phyloP scores from a whole-genome alignment of 2,888 invertebrate genomes.

The Oligia fasciuncula region DNA sequence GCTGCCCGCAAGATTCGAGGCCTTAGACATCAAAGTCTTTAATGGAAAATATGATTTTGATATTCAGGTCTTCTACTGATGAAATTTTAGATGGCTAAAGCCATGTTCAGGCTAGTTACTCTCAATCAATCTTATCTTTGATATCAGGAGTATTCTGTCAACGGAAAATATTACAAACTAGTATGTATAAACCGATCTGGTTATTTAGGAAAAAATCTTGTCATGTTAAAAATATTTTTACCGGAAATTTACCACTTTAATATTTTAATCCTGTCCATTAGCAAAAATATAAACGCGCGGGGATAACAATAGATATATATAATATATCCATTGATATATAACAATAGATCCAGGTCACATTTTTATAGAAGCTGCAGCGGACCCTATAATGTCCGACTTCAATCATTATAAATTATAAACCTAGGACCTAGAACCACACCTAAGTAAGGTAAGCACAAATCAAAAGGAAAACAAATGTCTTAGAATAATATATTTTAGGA shows the following conservation, averaged over 20 bases:
- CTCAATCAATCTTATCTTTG: no score
- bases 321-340: not conserved
- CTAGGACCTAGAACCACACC: not conserved
- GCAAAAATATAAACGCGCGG: not conserved
- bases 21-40: not conserved
- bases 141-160: not conserved
- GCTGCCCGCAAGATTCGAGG: no score
- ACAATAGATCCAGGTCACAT: not conserved
- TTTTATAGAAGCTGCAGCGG: not conserved
- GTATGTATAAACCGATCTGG: not conserved
- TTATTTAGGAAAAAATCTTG: not conserved
- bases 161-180: not conserved
- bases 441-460: conserved; percentile 15
- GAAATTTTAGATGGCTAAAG: no score
- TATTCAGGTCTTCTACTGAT: not conserved
- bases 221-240: not conserved
- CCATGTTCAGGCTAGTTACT: not conserved
- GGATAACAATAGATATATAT: not conserved
- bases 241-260: not conserved
- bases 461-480: conserved; percentile 34
- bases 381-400: not conserved
- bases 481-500: conserved; percentile 27
- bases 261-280: not conserved
- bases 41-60: not conserved
- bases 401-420: conserved; percentile 18